Conservation (phyloP, 2,888 invertebrate species). For the Caenorhabditis imperialis region DNA sequence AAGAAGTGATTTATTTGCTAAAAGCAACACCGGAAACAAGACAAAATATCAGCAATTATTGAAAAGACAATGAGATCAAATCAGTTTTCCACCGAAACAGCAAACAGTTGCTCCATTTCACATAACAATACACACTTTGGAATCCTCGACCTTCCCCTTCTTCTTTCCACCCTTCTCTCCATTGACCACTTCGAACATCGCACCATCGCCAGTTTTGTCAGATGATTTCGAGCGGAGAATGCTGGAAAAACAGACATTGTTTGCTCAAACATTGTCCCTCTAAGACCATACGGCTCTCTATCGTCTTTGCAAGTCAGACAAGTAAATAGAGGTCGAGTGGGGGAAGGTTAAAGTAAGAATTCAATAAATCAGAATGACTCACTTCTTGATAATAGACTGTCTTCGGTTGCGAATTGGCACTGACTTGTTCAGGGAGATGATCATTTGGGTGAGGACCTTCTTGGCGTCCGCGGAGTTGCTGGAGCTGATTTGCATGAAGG, state of each 20-base stretch:
- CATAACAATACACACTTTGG: conserved; percentile 55
- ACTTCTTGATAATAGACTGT: conserved; percentile 51
- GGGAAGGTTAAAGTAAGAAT: not conserved
- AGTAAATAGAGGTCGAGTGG: conserved; percentile 8
- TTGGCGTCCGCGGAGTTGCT: conserved; percentile 17
- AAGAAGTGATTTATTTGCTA: too few relatives aligned
- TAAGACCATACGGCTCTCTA: conserved; percentile 16
- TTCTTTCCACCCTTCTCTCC: conserved; percentile 38
- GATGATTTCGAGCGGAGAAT: conserved; percentile 50
- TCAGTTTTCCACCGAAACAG: not conserved
- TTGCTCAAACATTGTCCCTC: too few relatives aligned
- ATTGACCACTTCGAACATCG: conserved; percentile 32
- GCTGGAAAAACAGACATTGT: too few relatives aligned
- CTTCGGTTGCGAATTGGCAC: conserved; percentile 22
- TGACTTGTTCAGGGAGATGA: conserved; percentile 29
- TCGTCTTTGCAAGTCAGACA: not conserved
- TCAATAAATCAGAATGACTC: conserved; percentile 8
- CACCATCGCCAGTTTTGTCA: conserved; percentile 26
- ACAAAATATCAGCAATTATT: too few relatives aligned
- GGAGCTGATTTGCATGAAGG: conserved; percentile 35
- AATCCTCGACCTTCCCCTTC: conserved; percentile 43
- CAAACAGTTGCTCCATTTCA: not conserved
- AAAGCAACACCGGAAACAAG: too few relatives aligned
- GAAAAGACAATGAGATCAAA: conserved; percentile 25
- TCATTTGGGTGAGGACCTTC: conserved; percentile 42